Evolutionary conservation across 2,797 vertebrate species (phyloP).

Genomic region (Coluber constrictor): DNA sequence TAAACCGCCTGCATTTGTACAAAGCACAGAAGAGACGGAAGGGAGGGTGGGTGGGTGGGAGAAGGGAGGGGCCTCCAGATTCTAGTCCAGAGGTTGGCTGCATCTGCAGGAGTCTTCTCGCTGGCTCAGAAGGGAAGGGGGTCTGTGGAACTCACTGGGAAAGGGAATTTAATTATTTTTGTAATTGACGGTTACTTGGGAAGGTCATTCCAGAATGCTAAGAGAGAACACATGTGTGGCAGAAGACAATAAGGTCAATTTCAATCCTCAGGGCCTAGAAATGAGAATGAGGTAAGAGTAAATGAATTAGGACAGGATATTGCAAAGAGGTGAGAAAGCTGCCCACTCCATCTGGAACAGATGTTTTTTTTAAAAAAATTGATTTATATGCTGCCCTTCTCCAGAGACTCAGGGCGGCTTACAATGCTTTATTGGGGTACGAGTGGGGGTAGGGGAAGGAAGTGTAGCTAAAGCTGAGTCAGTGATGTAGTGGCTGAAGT

Average conservation of each 20-base stretch:
- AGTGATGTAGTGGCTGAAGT: not conserved
- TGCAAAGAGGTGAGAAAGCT: not conserved
- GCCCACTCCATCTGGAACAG: not conserved
- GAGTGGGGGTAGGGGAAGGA: not conserved
- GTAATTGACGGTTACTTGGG: not conserved
- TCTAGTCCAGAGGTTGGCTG: not conserved
- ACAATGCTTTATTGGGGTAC: not conserved
- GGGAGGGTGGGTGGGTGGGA: not conserved
- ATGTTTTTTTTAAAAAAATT: not conserved
- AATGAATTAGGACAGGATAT: not conserved
- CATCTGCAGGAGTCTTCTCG: not conserved
- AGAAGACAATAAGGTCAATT: not conserved
- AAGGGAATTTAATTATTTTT: not conserved
- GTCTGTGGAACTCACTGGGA: not conserved
- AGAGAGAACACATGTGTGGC: not conserved
- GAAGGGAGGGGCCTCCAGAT: not conserved
- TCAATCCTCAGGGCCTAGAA: not conserved
- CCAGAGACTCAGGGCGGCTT: too few relatives aligned
- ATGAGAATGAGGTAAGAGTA: not conserved
- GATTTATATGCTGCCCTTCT: too few relatives aligned
- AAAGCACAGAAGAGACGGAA: not conserved
- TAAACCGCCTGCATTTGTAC: not conserved
- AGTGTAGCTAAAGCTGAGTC: not conserved
- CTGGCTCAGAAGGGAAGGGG: not conserved
- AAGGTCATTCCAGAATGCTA: not conserved